Conservation (phyloP, 2,113 vertebrate species). For the Vidua macroura region DNA sequence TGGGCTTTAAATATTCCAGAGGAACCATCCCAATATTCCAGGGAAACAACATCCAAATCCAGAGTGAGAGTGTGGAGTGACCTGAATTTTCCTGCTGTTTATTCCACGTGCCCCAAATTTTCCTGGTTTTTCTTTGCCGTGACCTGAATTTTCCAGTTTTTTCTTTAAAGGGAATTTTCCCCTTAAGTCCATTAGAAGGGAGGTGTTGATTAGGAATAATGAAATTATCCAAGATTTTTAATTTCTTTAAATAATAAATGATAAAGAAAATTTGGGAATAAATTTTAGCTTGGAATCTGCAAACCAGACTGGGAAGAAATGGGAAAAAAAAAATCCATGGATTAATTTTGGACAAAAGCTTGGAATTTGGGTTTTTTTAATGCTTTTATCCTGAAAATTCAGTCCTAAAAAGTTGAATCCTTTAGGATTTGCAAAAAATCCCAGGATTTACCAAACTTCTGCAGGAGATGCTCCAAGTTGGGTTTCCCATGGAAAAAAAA, state of each 20-base stretch:
- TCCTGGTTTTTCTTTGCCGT: not conserved
- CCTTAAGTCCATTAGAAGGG: not conserved
- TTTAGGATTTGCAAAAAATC: too few species aligned
- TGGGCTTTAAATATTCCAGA: too few species aligned
- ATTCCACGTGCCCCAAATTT: not conserved
- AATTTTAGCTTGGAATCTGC: not conserved
- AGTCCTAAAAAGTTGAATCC: not conserved
- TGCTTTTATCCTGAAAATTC: not conserved
- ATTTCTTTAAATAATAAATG: not conserved
- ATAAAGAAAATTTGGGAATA: not conserved
- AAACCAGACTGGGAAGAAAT: not conserved
- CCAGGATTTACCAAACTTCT: too few species aligned
- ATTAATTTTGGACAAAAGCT: too few species aligned
- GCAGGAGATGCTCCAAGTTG: too few species aligned
- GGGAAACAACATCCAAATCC: not conserved
- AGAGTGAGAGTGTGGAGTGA: accelerated
- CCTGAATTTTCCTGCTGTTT: not conserved
- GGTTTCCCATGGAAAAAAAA: not conserved
- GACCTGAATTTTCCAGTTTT: not conserved
- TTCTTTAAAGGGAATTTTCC: not conserved
- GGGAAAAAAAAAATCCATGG: too few species aligned
- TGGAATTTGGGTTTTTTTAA: too few species aligned
- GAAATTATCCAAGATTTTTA: not conserved
- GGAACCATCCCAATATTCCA: not conserved
- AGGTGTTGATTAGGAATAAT: too few species aligned